Evolutionary conservation across 2,888 invertebrate genomes (phyloP).

Genomic region (Cataglyphis livida): DNA sequence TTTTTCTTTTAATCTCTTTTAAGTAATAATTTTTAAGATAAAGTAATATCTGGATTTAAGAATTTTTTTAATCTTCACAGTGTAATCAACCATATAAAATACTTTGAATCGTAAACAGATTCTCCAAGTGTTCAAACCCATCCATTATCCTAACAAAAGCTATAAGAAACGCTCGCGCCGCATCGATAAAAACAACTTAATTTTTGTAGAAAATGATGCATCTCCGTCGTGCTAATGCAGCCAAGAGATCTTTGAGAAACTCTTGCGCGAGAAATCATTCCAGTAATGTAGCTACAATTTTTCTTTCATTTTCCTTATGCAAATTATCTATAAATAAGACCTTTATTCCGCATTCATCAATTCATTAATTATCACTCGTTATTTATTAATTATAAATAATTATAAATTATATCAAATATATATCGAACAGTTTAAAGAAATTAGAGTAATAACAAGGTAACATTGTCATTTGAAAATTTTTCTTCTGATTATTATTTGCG

Average conservation of each 20-base stretch:
- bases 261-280: conserved; percentile 1
- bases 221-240: conserved; percentile 62
- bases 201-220: conserved; percentile 29
- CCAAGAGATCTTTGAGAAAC: conserved; percentile 55
- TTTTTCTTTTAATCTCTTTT: background rate
- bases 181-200: conserved; percentile 31
- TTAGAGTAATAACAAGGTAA: background rate
- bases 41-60: background rate
- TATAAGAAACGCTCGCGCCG: background rate
- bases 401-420: background rate
- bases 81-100: background rate
- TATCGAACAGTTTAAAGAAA: background rate
- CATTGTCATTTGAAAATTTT: background rate
- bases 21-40: background rate
- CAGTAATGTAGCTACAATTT: background rate
- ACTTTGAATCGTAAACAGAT: background rate
- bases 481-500: too few relatives aligned
- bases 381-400: background rate
- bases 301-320: background rate
- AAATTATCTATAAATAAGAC: background rate
- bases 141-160: conserved; percentile 30
- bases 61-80: background rate
- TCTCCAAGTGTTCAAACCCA: background rate
- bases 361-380: background rate
- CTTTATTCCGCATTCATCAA: background rate